A percentile compares a stretch with the other conserved stretches of the same genome.
Evolutionary conservation across 2,797 vertebrate species (phyloP).

Genomic region (Hybognathus amarus): DNA sequence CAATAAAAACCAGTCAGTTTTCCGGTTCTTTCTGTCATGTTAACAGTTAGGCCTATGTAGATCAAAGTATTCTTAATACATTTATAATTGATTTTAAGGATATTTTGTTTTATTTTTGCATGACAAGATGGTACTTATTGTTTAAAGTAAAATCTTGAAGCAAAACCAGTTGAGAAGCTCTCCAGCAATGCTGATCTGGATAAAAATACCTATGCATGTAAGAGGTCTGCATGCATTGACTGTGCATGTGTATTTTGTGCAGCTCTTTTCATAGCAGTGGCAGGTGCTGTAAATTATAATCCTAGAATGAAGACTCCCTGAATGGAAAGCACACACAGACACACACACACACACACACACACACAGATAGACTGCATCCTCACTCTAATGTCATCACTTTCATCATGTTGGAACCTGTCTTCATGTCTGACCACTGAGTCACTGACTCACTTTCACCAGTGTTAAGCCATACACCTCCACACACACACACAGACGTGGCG

Average conservation of each 20-base stretch:
- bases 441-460: conserved; percentile 6
- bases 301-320: conserved; percentile 13
- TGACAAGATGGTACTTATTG: neutral
- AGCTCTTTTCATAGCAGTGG: conserved; percentile 27
- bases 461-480: conserved; percentile 12
- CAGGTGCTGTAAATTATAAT: conserved; percentile 42
- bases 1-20: neutral
- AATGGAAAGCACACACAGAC: neutral
- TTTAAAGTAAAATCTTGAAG: neutral
- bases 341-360: neutral
- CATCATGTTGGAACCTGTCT: conserved; percentile 10
- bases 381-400: conserved; percentile 43
- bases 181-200: conserved; percentile 2
- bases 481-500: neutral
- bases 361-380: conserved; percentile 32
- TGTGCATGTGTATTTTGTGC: neutral
- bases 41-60: neutral
- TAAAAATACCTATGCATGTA: conserved; percentile 5
- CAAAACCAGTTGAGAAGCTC: neutral
- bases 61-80: neutral
- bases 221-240: conserved; percentile 3
- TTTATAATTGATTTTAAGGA: neutral
- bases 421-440: conserved; percentile 20
- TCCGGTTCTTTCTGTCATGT: neutral
- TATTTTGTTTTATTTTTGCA: neutral